Conservation (phyloP, 2,113 vertebrate genomes). For the Taxidea taxus region DNA sequence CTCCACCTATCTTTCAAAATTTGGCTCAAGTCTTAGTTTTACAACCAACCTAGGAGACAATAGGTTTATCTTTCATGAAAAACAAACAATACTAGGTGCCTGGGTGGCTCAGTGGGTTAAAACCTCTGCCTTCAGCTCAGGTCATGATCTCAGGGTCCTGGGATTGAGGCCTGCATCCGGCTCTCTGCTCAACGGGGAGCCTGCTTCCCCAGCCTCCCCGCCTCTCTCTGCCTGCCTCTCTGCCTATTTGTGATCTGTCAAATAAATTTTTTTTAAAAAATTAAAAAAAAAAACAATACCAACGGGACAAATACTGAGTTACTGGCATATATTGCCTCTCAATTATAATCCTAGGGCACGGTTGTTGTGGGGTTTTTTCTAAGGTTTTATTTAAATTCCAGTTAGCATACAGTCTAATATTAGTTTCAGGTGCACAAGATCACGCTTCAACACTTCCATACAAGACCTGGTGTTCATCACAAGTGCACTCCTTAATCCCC, state of each 20-base stretch:
- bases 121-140: too few species aligned
- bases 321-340: neutral
- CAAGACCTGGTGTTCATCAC: neutral
- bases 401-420: neutral
- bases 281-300: neutral
- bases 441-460: neutral
- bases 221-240: too few species aligned
- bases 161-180: too few species aligned
- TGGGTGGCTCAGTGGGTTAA: too few species aligned
- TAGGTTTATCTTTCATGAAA: neutral
- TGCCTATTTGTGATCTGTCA: too few species aligned
- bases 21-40: neutral
- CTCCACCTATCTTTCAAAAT: neutral
- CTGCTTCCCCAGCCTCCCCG: too few species aligned
- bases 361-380: neutral
- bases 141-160: too few species aligned
- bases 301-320: neutral
- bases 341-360: neutral
- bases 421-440: neutral
- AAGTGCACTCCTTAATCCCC: neutral
- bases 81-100: rapidly evolving
- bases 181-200: too few species aligned
- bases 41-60: neutral
- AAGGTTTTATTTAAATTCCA: neutral
- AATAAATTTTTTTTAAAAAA: too few species aligned